Evolutionary conservation across 2,797 vertebrate genomes (phyloP).

Genomic region (Sebastes taczanowskii): DNA sequence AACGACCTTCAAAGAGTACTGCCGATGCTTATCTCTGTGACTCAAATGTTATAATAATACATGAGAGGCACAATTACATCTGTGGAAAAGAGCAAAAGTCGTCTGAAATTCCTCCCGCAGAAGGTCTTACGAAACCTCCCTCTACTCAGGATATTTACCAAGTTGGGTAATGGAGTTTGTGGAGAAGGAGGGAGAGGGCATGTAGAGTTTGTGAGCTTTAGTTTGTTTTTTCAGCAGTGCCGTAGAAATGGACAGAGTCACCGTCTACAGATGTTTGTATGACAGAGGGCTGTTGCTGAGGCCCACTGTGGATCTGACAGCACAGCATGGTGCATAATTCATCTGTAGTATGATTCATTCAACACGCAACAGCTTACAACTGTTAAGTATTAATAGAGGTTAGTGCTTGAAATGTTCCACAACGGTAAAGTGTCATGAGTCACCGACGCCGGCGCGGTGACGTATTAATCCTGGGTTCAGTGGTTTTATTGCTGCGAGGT

Average conservation of each 20-base stretch:
- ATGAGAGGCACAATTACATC: not conserved
- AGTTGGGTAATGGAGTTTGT: slow-evolving; percentile 7
- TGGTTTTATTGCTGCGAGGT: not conserved
- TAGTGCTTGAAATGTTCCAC: slow-evolving; percentile 26
- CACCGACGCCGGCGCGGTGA: not conserved
- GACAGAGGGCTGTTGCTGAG: slow-evolving; percentile 27
- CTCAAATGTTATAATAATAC: not conserved
- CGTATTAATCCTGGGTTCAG: slow-evolving; percentile 7
- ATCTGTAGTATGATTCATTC: slow-evolving; percentile 58
- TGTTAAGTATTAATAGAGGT: slow-evolving; percentile 66
- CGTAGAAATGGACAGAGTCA: slow-evolving; percentile 30
- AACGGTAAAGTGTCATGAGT: slow-evolving; percentile 38
- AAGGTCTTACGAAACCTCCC: not conserved
- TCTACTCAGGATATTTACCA: slow-evolving; percentile 15
- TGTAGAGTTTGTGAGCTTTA: slow-evolving; percentile 12
- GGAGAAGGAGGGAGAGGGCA: not conserved
- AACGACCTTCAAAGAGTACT: not conserved
- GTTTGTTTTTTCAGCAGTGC: slow-evolving; percentile 6
- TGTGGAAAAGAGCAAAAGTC: not conserved
- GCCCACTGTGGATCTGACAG: slow-evolving; percentile 20
- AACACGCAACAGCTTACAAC: slow-evolving; percentile 36
- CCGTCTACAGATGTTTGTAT: slow-evolving; percentile 44
- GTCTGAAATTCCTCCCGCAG: not conserved
- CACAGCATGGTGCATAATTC: slow-evolving; percentile 55
- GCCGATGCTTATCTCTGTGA: not conserved